phyloP scores from a whole-genome alignment of 2,797 vertebrate species.

The Selene dorsalis region DNA sequence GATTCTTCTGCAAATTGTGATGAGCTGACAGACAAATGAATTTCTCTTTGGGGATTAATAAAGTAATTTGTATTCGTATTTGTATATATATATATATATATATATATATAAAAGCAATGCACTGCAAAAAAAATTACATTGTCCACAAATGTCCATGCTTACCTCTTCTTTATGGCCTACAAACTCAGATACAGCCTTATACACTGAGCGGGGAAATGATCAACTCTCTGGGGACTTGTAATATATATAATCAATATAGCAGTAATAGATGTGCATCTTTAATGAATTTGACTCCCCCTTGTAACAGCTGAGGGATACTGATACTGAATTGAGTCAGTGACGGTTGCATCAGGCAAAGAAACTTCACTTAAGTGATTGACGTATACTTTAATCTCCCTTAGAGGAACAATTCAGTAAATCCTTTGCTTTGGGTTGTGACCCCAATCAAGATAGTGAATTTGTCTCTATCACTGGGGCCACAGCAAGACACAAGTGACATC shows the following conservation, averaged over 20 bases:
- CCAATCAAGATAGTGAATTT: constrained; percentile 80
- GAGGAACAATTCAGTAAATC: constrained; percentile 78
- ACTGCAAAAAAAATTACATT: too few species aligned
- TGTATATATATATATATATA: too few species aligned
- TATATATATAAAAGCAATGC: too few species aligned
- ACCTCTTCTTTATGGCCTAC: constrained; percentile 56
- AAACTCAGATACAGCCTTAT: constrained; percentile 37
- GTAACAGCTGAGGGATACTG: constrained; percentile 39
- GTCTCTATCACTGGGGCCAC: constrained; percentile 59
- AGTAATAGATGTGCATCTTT: constrained; percentile 70
- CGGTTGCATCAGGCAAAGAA: constrained; percentile 55
- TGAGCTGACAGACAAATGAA: too few species aligned
- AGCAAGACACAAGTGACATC: constrained; percentile 65
- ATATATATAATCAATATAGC: not conserved
- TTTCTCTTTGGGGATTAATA: too few species aligned
- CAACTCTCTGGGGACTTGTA: constrained; percentile 45
- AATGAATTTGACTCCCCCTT: constrained; percentile 61
- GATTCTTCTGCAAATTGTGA: too few species aligned
- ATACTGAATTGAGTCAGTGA: constrained; percentile 43
- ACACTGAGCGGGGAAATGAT: constrained; percentile 64
- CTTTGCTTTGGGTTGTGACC: constrained; percentile 72
- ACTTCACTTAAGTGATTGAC: constrained; percentile 85
- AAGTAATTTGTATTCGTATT: too few species aligned
- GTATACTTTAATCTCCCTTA: constrained; percentile 73
- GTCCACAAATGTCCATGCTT: too few species aligned